Evolutionary conservation across 2,797 vertebrate genomes (phyloP).

Genomic region (Benthosema pterotum): DNA sequence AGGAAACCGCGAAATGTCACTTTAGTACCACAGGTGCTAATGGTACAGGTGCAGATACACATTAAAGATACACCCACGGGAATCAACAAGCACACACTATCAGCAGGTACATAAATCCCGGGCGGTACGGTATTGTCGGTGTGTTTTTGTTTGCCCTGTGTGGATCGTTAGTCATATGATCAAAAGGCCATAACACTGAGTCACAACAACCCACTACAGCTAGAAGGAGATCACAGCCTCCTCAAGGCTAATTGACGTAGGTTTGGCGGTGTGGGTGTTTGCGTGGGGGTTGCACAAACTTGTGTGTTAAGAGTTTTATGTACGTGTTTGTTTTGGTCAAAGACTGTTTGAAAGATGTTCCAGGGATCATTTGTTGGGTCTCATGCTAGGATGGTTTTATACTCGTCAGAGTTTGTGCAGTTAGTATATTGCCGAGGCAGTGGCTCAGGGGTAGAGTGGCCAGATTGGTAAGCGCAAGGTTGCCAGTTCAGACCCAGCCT

Average conservation of each 20-base stretch:
- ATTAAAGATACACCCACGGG: background rate
- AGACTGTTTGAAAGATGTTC: too few relatives aligned
- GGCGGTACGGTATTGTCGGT: slow-evolving; percentile 49
- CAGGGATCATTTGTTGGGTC: too few relatives aligned
- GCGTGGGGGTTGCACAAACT: background rate
- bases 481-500: too few relatives aligned
- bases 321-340: background rate
- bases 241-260: slow-evolving; percentile 27
- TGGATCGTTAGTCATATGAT: slow-evolving; percentile 25
- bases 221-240: slow-evolving; percentile 34
- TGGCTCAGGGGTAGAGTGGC: too few relatives aligned
- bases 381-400: too few relatives aligned
- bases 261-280: slow-evolving; percentile 18
- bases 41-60: slow-evolving; percentile 5
- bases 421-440: too few relatives aligned
- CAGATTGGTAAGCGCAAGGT: too few relatives aligned
- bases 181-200: slow-evolving; percentile 26
- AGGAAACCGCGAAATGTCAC: too few relatives aligned
- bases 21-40: too few relatives aligned
- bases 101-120: background rate
- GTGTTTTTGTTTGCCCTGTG: slow-evolving; percentile 53
- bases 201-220: slow-evolving; percentile 3
- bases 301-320: background rate
- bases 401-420: too few relatives aligned
- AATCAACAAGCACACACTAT: slow-evolving; percentile 4